phyloP scores from a whole-genome alignment of 2,113 vertebrate genomes.

The Rhinopomastus cyanomelas region DNA sequence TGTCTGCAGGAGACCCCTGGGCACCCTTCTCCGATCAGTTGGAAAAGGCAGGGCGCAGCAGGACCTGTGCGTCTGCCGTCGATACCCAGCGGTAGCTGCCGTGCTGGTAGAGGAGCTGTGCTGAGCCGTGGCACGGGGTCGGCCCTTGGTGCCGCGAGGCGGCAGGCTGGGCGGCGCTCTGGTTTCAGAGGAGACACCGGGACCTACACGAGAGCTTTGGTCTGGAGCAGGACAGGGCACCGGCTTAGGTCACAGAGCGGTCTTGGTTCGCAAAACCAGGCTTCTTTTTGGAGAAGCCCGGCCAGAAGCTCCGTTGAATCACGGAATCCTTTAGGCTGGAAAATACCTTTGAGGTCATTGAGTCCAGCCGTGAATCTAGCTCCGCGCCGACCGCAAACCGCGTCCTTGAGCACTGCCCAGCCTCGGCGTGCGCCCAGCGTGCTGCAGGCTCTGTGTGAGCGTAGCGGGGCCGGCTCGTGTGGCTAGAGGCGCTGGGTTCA shows the following conservation, averaged over 20 bases:
- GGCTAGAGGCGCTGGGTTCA: not conserved
- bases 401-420: too few relatives aligned
- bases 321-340: too few relatives aligned
- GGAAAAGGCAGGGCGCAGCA: not conserved
- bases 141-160: not conserved
- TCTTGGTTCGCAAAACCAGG: not conserved
- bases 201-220: not conserved
- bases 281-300: not conserved
- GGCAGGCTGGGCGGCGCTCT: not conserved
- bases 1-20: too few relatives aligned
- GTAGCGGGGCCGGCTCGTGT: not conserved
- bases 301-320: not conserved
- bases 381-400: too few relatives aligned
- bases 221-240: not conserved
- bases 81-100: not conserved
- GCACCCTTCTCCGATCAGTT: not conserved
- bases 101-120: not conserved
- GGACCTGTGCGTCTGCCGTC: not conserved
- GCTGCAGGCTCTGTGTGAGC: not conserved
- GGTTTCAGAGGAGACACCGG: not conserved
- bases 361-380: too few relatives aligned
- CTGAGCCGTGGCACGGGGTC: not conserved
- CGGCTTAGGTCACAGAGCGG: not conserved
- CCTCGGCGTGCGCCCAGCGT: rapidly evolving
- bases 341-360: too few relatives aligned